Conservation (phyloP, 30 jellyfish, hydroid and myxozoan species). For the Aurelia sp. region DNA sequence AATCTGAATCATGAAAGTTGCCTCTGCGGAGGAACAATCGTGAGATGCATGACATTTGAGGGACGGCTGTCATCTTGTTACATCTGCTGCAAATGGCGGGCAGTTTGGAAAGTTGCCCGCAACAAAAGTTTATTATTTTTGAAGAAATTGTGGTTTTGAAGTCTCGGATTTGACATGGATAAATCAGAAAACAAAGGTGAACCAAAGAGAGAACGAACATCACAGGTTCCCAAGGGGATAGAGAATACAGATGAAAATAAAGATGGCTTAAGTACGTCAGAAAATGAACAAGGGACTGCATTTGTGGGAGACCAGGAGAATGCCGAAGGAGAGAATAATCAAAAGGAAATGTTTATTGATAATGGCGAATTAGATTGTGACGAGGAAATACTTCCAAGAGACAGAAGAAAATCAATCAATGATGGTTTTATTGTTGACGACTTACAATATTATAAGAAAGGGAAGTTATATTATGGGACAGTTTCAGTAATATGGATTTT, state of each 20-base stretch:
- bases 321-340: conserved; percentile 1
- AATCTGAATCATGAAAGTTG: no score
- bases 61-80: no score
- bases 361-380: background rate
- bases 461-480: conserved; percentile 1
- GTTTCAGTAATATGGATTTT: conserved; percentile 54
- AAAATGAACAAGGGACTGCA: background rate
- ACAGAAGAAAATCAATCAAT: background rate
- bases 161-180: no score
- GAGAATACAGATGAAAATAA: conserved; percentile 6
- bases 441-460: background rate
- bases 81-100: no score
- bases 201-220: background rate
- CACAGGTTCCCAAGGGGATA: background rate
- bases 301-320: conserved; percentile 9
- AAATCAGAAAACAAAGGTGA: background rate
- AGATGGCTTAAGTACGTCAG: conserved; percentile 1
- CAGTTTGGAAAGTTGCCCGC: no score
- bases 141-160: no score
- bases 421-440: background rate
- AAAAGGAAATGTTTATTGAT: background rate
- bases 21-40: no score
- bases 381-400: background rate
- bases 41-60: no score
- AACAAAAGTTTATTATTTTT: no score